phyloP scores from a whole-genome alignment of 1,140 invertebrate genomes.

The Pararge aegeria region DNA sequence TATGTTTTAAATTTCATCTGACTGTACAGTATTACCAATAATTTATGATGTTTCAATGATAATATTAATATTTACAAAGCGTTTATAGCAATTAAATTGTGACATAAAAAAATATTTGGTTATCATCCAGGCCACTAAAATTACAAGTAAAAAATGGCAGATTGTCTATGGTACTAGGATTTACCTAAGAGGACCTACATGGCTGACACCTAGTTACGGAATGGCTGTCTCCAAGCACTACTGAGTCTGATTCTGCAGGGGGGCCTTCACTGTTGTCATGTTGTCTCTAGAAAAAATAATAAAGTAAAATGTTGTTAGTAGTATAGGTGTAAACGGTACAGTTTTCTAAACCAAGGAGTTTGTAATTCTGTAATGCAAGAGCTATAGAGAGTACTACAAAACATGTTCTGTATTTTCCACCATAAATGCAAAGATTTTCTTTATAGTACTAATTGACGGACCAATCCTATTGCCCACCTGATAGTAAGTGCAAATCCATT shows the following conservation, averaged over 20 bases:
- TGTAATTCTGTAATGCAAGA: too few species aligned
- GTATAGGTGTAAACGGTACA: too few species aligned
- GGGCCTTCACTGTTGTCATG: conserved; percentile 83
- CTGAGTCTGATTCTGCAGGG: conserved; percentile 80
- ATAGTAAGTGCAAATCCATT: too few species aligned
- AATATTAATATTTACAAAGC: conserved; percentile 11
- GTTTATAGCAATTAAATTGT: conserved; percentile 15
- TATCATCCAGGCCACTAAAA: conserved; percentile 14
- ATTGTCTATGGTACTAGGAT: conserved; percentile 14
- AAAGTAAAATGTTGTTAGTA: background rate
- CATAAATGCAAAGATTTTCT: too few species aligned
- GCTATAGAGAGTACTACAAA: too few species aligned
- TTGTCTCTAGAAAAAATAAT: conserved; percentile 79
- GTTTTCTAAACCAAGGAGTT: too few species aligned
- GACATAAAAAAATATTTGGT: conserved; percentile 22
- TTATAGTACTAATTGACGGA: too few species aligned
- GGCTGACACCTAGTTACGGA: conserved; percentile 65
- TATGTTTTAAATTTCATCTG: background rate
- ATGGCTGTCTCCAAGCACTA: conserved; percentile 81
- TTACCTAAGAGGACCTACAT: conserved; percentile 50
- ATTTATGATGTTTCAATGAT: background rate
- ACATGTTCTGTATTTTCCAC: too few species aligned
- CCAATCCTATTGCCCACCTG: too few species aligned
- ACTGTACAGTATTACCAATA: conserved; percentile 1
- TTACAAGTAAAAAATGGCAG: conserved; percentile 23